These are phyloP conservation scores for Stichopus horrens DNA, from an alignment of 53 echinoderm and acorn worm genomes.

Conservation along the genomic window DNA sequence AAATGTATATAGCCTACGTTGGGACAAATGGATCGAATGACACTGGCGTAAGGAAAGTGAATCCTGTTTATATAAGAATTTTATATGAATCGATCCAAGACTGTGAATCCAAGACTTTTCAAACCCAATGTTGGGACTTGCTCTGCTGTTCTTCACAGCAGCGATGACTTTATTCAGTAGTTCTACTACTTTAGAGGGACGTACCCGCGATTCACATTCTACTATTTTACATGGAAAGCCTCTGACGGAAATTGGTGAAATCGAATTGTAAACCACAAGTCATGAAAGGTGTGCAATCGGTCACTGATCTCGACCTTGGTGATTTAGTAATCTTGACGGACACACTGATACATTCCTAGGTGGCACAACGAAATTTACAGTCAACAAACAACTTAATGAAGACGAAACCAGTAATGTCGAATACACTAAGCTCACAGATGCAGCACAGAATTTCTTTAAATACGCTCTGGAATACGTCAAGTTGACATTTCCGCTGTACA, in stretches of 20 bases:
- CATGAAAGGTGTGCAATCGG: slow-evolving; percentile 13
- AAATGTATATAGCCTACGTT: not conserved
- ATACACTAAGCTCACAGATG: not conserved
- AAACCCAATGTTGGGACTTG: slow-evolving; percentile 15
- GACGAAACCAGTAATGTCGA: not conserved
- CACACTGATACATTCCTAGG: not conserved
- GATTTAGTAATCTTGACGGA: not conserved
- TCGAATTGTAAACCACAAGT: slow-evolving; percentile 12
- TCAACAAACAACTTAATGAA: not conserved
- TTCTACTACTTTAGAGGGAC: not conserved
- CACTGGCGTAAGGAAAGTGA: not conserved
- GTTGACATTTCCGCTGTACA: not conserved
- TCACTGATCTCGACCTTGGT: not conserved
- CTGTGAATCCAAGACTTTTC: not conserved
- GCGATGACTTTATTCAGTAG: not conserved
- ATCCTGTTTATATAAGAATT: not conserved
- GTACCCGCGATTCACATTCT: not conserved
- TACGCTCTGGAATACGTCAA: not conserved
- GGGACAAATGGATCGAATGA: not conserved
- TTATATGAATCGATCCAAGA: not conserved
- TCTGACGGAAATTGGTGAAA: not conserved
- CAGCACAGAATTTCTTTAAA: not conserved
- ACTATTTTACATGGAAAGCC: not conserved
- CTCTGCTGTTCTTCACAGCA: slow-evolving; percentile 7
- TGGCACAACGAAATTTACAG: not conserved